These are phyloP conservation scores for Gouania willdenowi DNA, from an alignment of 2,797 vertebrate genomes.

Conservation along the genomic window DNA sequence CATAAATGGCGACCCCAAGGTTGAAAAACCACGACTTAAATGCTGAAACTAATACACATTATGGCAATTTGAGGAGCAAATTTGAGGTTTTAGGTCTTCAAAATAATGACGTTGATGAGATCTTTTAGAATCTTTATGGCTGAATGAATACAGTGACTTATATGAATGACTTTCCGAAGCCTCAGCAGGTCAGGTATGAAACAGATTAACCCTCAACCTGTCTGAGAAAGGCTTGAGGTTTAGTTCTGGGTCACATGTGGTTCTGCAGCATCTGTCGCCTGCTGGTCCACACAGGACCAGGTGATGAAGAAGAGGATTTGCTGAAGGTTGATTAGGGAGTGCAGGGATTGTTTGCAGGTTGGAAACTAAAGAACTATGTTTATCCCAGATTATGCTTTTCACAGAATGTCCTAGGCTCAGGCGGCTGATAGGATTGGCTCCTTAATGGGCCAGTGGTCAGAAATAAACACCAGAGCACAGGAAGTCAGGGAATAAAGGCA, in stretches of 20 bases:
- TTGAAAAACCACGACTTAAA: too few relatives aligned
- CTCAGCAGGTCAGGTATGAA: conserved; percentile 17
- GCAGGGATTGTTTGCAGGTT: conserved; percentile 20
- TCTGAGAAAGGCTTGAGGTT: conserved; percentile 35
- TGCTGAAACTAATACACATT: too few relatives aligned
- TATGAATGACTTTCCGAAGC: conserved; percentile 2
- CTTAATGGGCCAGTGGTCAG: conserved; percentile 9
- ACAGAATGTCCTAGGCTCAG: conserved; percentile 51
- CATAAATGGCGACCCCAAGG: too few relatives aligned
- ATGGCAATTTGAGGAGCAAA: too few relatives aligned
- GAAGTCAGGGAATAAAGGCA: conserved; percentile 2
- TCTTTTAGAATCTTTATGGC: neutral
- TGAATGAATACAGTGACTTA: conserved; percentile 1
- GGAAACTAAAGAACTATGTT: conserved; percentile 54
- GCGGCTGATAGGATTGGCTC: conserved; percentile 50
- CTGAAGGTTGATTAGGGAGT: conserved; percentile 55
- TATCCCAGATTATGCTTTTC: conserved; percentile 55
- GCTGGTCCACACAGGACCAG: conserved; percentile 10
- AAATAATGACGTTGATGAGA: neutral
- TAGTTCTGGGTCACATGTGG: neutral
- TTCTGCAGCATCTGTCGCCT: conserved; percentile 12
- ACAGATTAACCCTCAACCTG: conserved; percentile 4
- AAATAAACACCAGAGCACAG: conserved; percentile 10
- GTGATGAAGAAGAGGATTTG: conserved; percentile 64
- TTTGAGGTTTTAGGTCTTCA: too few relatives aligned